Base-by-base conservation (phyloP, 2,888 invertebrate genomes). In the Lasioglossum zephyrum region DNA sequence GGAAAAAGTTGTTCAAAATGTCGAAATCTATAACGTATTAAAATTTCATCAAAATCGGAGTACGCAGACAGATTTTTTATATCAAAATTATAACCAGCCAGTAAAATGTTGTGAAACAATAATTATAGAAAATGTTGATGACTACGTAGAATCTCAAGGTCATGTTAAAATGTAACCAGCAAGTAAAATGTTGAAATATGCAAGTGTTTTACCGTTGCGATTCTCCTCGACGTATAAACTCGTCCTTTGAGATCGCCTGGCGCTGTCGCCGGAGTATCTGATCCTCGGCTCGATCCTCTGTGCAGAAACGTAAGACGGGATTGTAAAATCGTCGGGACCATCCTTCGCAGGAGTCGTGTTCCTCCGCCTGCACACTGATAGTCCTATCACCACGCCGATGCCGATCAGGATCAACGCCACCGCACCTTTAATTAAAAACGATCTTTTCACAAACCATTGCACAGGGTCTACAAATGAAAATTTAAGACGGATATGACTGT, bases 191-290 rank as follows among this genome's bases (percentile, higher is more conserved):
- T 18, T 18, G 5, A 11, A n/a, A 5, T 6, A 49, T 2, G 22
- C 11, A 60, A 26, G n/a, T 9, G 8, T n/a, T 75, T 79, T 88
- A 95, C 95, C 95, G 60, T 94, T 95, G 79, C 94, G 94, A 85
- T 88, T 93, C 80, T 95, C 95, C 85, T 95, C 95, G 82, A 93
- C 81, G 89, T 94, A 95, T 44, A 94, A 91, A 84, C 94, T 95
- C 74, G 94, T 90, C 82, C 94, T 92, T 85, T 94, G 95, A 22
- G 94, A 93, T 76, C 93, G 92, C 72, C 93, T 91, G 77, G 93
- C 91, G 76, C 92, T 92, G 69, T 94, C 94, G 72, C 87, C 92
- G 41, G 92, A 92, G 88, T 93, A 95, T 88, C 94, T 92, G 77
- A 93, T 93, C 85, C 93, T 92, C n/a, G 95, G 94, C 83, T 94